Base-by-base conservation (phyloP, 2,888 invertebrate species). In the Ophion obscuratus region DNA sequence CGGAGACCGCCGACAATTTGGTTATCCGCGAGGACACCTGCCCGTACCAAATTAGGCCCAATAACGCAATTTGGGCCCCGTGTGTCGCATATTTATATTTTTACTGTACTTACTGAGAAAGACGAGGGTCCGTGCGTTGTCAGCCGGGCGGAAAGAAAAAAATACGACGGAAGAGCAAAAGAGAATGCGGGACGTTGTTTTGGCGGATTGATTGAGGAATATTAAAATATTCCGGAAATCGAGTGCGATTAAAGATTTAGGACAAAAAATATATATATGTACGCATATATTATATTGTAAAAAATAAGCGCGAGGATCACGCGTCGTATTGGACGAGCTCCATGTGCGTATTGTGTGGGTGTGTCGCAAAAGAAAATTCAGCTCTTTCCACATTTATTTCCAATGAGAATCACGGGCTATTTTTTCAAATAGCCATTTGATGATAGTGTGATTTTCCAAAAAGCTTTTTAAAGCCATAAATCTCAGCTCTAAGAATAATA, bases 81-180 rank as follows among this genome's bases (percentile, higher is more conserved):
- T 0, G 7, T 40, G 75, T 78, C 78, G 78, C 74, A 75, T 81
- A 53, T 74, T 81, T 84, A 78, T 84, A 81, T 83, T 81, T 81
- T 77, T 77, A 83, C 64, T 87, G 53, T 53, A 53, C 53, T 53
- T 53, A 53, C 17, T 11, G 17, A 53, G 17, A 53, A 17, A 17
- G 11, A 53, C 53, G 17, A 53, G 17, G 1, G 53, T 53, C 40
- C 40, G 40, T 5, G 9, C 40, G 40, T 40, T 40, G 5, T 40
- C 40, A 40, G 9, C 40, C 40, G 9, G 40, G 40, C 40, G 9
- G 40, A 40, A 40, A 40, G 40, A 17, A 11, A 14, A 53, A 53
- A 53, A 17, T 53, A 4, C 17, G 10, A 53, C 53, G 53, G 53
- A 36, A 14, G 53, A 53, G 1, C 4, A 53, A 53, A 14, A 53